Evolutionary conservation across 2,888 invertebrate species (phyloP).

Genomic region (Salpingus planirostris): DNA sequence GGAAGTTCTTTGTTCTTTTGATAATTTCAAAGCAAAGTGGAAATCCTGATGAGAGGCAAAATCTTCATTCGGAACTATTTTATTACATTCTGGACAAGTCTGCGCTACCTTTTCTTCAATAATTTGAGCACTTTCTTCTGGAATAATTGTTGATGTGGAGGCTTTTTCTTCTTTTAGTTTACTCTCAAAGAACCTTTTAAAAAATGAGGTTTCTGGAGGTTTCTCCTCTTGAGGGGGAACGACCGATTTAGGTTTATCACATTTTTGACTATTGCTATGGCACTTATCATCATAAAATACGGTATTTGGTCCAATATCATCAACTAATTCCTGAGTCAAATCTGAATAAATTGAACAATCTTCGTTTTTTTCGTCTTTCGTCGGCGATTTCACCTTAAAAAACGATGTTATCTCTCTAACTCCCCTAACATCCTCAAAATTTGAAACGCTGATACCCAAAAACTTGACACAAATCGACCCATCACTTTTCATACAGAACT

Average conservation of each 20-base stretch:
- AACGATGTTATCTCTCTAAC: constrained; percentile 32
- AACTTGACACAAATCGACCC: constrained; percentile 50
- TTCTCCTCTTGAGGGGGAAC: constrained; percentile 4
- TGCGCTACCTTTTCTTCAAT: constrained; percentile 24
- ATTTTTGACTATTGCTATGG: constrained; percentile 3
- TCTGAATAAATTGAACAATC: constrained; percentile 12
- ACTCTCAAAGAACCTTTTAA: constrained; percentile 23
- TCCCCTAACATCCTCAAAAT: constrained; percentile 60
- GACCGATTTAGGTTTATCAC: too few relatives aligned
- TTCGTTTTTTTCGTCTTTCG: not conserved
- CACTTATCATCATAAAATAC: constrained; percentile 18
- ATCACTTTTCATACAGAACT: constrained; percentile 36
- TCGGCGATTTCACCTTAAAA: constrained; percentile 18
- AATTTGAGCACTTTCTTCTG: constrained; percentile 3
- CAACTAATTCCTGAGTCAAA: constrained; percentile 15
- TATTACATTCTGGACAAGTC: constrained; percentile 63
- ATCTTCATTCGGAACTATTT: constrained; percentile 51
- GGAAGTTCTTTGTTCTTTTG: constrained; percentile 27
- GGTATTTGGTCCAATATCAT: constrained; percentile 9
- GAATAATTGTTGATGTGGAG: constrained; percentile 7
- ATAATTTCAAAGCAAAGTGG: constrained; percentile 58
- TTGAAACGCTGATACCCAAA: constrained; percentile 69
- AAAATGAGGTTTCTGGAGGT: constrained; percentile 23
- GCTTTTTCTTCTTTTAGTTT: constrained; percentile 5
- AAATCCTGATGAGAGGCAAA: constrained; percentile 72